Evolutionary conservation across 2,797 vertebrate genomes (phyloP), one percentile per base, ranked within the genome.

Genomic region (Arremon brunneinucha): DNA sequence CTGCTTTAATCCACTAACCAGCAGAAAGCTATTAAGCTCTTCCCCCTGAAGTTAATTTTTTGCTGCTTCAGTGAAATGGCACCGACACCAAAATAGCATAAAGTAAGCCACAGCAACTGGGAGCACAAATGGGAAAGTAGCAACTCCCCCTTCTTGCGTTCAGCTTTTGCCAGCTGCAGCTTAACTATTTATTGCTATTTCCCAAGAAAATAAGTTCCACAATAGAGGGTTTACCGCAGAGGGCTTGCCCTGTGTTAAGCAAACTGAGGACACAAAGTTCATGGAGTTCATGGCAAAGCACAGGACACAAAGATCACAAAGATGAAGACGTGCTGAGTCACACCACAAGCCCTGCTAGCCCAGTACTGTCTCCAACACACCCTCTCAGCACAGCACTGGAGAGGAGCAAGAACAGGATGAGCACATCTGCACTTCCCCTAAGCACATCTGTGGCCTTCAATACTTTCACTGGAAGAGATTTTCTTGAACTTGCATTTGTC

Each of bases 31-130:
- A 35, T 32, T 69, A 69, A 52, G 69, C 72, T 69, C n/a, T 44
- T 65, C 49, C 47, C 28, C 49, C 23, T 26, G 0, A 88, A 87
- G 68, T 72, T 83, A 44, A 57, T 91, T 83, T 93, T 88, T 77
- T 93, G 89, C 90, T 88, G 82, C 76, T 95, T 83, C 88, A 76
- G 39, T 78, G 59, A 90, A 91, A 93, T 11, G 27, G 43, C 55
- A 86, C 47, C 2, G 15, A 74, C 63, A 89, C 55, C 67, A 82
- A 95, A 95, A 94, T 8, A 94, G 70, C 19, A 47, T 35, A 67
- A 82, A 82, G 87, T 82, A 88, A 95, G 74, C 32, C 52, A 57
- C 88, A 59, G 74, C 85, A 84, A 79, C 47, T 35, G 74, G 67
- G 80, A 93, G 46, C 2, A 0, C 62, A 24, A 94, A 84, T 12